Evolutionary conservation across 2,888 invertebrate genomes (phyloP).

Genomic region (Rotaria magnacalcarata): DNA sequence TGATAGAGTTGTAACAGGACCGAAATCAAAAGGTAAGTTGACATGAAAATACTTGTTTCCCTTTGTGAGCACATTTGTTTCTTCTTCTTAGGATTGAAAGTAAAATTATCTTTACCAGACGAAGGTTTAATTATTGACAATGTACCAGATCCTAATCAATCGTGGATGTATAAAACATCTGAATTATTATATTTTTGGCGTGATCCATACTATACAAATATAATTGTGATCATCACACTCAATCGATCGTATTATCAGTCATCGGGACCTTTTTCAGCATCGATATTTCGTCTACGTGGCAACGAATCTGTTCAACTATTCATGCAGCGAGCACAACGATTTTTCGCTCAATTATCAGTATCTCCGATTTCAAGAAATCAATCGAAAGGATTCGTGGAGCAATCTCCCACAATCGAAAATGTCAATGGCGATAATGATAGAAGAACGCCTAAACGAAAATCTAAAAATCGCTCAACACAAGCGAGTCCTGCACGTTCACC

Average conservation of each 20-base stretch:
- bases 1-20: background rate
- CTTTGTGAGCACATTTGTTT: background rate
- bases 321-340: background rate
- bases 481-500: background rate
- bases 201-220: background rate
- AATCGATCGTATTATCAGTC: background rate
- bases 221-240: background rate
- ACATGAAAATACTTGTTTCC: background rate
- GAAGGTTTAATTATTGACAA: conserved; percentile 27
- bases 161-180: conserved; percentile 8
- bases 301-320: background rate
- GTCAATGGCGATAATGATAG: background rate
- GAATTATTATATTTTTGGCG: conserved; percentile 32
- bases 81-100: background rate
- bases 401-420: background rate
- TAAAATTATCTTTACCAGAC: background rate
- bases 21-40: background rate
- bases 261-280: background rate
- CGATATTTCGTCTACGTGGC: conserved; percentile 27
- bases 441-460: background rate
- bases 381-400: background rate
- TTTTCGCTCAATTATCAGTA: background rate
- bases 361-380: background rate
- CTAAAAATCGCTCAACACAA: background rate
- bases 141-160: conserved; percentile 20